These are phyloP conservation scores for Mus spicilegus DNA, from an alignment of 2,113 vertebrate genomes.

Conservation along the genomic window DNA sequence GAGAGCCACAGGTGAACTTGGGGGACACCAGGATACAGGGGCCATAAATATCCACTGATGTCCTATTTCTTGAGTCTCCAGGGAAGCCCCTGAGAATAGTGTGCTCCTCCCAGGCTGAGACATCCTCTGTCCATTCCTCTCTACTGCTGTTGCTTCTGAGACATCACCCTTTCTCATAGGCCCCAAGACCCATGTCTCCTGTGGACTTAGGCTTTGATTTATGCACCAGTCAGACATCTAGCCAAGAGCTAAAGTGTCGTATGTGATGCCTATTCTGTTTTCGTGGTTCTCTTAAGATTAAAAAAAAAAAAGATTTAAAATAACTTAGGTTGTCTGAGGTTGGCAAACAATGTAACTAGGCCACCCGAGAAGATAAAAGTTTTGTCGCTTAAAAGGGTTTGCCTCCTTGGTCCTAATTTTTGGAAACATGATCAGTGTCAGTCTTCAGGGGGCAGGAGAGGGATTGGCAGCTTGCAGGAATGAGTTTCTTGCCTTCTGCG, in stretches of 20 bases:
- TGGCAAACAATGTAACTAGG: neutral
- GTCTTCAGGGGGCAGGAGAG: neutral
- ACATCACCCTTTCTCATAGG: fast-evolving
- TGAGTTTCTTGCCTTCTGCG: fast-evolving
- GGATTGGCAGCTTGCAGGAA: fast-evolving
- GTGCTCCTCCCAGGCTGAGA: fast-evolving
- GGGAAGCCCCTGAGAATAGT: neutral
- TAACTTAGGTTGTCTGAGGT: conserved; percentile 52
- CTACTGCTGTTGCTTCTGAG: fast-evolving
- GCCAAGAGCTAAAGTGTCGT: neutral
- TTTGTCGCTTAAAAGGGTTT: neutral
- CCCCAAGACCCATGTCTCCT: neutral
- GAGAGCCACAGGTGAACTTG: no score
- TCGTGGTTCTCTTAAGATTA: conserved; percentile 40
- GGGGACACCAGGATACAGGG: neutral
- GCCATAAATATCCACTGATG: neutral
- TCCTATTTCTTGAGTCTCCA: neutral
- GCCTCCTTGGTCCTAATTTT: conserved; percentile 39
- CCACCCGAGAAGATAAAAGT: neutral
- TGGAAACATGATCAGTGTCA: neutral
- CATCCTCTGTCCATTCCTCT: no score
- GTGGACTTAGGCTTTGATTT: fast-evolving
- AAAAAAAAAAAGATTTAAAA: conserved; percentile 51
- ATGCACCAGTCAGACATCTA: fast-evolving
- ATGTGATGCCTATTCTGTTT: neutral